These are phyloP conservation scores for Ataeniobius toweri DNA, from an alignment of 2,797 vertebrate species.

Conservation along the genomic window DNA sequence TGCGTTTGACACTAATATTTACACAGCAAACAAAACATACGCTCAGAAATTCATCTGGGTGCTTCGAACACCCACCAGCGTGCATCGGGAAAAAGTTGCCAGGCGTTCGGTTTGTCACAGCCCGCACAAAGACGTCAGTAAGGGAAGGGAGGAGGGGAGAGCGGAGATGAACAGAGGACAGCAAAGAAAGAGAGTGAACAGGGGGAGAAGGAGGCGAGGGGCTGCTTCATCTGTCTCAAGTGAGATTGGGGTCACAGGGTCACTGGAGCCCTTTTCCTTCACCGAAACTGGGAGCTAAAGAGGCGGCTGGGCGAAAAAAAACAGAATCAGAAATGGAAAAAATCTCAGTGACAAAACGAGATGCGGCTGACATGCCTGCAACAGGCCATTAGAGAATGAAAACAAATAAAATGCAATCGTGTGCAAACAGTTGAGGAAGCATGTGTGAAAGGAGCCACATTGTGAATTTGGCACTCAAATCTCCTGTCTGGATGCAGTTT, in stretches of 20 bases:
- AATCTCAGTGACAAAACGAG: constrained; percentile 66
- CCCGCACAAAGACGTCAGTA: constrained; percentile 67
- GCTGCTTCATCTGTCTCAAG: constrained; percentile 79
- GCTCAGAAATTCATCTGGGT: constrained; percentile 18
- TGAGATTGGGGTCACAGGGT: constrained; percentile 78
- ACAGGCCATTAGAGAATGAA: constrained; percentile 68
- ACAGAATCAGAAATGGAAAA: constrained; percentile 4
- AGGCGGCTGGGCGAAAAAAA: constrained; percentile 29
- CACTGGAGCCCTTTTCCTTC: constrained; percentile 69
- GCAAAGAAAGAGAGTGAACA: not conserved
- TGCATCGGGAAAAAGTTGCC: constrained; percentile 60
- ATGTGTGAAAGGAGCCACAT: constrained; percentile 32
- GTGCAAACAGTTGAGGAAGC: constrained; percentile 57
- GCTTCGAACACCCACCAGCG: not conserved
- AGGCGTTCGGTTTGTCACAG: constrained; percentile 60
- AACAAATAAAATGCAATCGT: constrained; percentile 73
- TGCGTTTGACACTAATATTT: constrained; percentile 75
- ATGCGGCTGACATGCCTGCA: constrained; percentile 58
- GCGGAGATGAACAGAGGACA: constrained; percentile 4
- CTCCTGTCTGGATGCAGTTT: constrained; percentile 35
- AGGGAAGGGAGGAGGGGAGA: constrained; percentile 33
- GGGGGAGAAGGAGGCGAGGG: constrained; percentile 26
- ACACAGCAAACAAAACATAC: constrained; percentile 42
- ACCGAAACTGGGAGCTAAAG: constrained; percentile 54
- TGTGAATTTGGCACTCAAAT: constrained; percentile 40